Base-by-base conservation (phyloP, 2,888 invertebrate genomes). In the Hydriomena furcata region DNA sequence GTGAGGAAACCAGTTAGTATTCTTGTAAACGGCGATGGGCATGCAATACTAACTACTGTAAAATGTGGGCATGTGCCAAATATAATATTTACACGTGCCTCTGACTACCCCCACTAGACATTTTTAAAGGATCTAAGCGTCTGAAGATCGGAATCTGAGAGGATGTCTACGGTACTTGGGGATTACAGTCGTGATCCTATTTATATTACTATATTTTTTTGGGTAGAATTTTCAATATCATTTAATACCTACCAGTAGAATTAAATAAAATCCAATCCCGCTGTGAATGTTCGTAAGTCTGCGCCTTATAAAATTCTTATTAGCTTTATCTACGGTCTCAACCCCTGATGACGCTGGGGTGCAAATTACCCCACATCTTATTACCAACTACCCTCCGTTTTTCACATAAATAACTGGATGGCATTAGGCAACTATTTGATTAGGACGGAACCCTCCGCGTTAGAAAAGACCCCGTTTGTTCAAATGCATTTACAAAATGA, bases 281-380 rank as follows among this genome's bases (percentile, higher is more conserved):
- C 35, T 50, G 20, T 24, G 35, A 45, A 24, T 28, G 32, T 38
- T 23, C 35, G 24, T 35, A 56, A 30, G 27, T 34, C 71, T 70
- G 50, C 49, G 47, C 70, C 79, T 82, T 82, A 84, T 84, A 81
- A 84, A 86, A 81, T 80, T 82, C 82, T 83, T 84, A 87, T 86
- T 87, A 86, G 79, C 69, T 66, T 71, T 79, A 76, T 79, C 76
- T 73, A 64, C 65, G 61, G 68, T 65, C 52, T 60, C 64, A 65
- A 62, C 46, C 52, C 65, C 68, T 62, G 71, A 73, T 73, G 73
- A 76, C 68, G 65, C 58, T 66, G 63, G 80, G 81, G 64, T 73
- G 74, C 66, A 62, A 71, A 70, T 61, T 66, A 59, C 70, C 66
- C 66, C 65, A 53, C 63, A 64, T 61, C 58, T 58, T 58, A 65